phyloP scores from a whole-genome alignment of 1,140 invertebrate genomes.

The Euwallacea fornicatus region DNA sequence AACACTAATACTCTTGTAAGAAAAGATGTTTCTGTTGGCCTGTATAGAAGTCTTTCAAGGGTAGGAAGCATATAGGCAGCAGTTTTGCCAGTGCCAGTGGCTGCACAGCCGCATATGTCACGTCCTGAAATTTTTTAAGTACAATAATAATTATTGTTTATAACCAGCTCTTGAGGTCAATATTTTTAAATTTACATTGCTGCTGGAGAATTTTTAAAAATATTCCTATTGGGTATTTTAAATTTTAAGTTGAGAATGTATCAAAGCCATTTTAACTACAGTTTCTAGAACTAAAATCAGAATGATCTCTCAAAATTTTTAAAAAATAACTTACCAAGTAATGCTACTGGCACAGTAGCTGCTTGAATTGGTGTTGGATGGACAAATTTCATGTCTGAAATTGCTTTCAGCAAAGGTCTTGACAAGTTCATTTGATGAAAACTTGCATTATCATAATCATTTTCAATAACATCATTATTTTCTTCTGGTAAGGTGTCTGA shows the following conservation, averaged over 20 bases:
- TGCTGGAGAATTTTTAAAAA: too few species aligned
- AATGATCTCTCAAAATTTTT: too few species aligned
- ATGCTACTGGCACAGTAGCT: constrained; percentile 89
- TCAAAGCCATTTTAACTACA: too few species aligned
- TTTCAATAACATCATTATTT: constrained; percentile 54
- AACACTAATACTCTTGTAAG: constrained; percentile 88
- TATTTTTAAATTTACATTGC: constrained; percentile 3
- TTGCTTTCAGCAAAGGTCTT: constrained; percentile 84
- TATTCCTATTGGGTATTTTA: not conserved
- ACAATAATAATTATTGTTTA: not conserved
- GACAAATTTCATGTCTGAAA: constrained; percentile 82
- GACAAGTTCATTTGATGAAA: constrained; percentile 95
- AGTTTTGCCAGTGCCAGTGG: constrained; percentile 98
- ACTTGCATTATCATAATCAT: constrained; percentile 64
- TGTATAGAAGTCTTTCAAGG: constrained; percentile 88
- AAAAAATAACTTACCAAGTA: constrained; percentile 62
- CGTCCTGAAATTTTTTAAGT: constrained; percentile 59
- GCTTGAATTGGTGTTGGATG: constrained; percentile 97
- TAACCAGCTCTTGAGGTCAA: not conserved
- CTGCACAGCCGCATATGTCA: constrained; percentile 95
- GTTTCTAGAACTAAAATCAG: too few species aligned
- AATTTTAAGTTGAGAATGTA: not conserved
- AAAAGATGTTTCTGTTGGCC: constrained; percentile 62
- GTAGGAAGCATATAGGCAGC: constrained; percentile 98
- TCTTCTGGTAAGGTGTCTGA: constrained; percentile 38